These are phyloP conservation scores for Brachionus rotundiformis DNA, from an alignment of 1,140 invertebrate species.

Conservation along the genomic window DNA sequence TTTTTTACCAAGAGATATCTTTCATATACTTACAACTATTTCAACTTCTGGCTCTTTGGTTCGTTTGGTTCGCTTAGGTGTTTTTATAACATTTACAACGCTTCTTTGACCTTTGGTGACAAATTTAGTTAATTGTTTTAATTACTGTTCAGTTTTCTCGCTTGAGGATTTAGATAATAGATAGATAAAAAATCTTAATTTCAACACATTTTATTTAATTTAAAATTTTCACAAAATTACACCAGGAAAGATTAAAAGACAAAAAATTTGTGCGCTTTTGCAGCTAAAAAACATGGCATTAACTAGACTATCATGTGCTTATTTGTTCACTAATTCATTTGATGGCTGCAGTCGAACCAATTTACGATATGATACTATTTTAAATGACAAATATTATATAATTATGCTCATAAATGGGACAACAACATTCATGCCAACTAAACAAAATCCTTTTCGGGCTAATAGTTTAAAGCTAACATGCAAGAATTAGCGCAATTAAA, in stretches of 20 bases:
- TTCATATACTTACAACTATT: slow-evolving; percentile 6
- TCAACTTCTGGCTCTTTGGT: not conserved
- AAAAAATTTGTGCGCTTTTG: not conserved
- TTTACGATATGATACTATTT: slow-evolving; percentile 39
- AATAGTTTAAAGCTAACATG: not conserved
- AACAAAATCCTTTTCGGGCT: slow-evolving; percentile 21
- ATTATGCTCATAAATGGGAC: not conserved
- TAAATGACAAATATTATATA: not conserved
- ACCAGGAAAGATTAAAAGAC: slow-evolving; percentile 23
- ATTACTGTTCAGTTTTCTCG: not conserved
- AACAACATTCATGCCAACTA: not conserved
- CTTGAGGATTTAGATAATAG: not conserved
- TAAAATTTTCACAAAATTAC: slow-evolving; percentile 19
- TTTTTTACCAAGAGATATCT: no score
- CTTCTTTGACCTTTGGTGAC: slow-evolving; percentile 10
- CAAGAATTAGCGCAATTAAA: not conserved
- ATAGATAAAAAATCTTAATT: not conserved
- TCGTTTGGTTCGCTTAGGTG: not conserved
- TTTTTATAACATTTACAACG: not conserved
- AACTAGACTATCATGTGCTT: not conserved
- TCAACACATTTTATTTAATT: not conserved
- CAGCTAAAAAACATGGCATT: not conserved
- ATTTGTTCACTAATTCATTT: not conserved
- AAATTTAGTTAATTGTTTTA: not conserved
- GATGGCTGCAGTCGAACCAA: slow-evolving; percentile 41